phyloP scores from a whole-genome alignment of 2,113 vertebrate species.

The Hippocampus guttulatus region DNA sequence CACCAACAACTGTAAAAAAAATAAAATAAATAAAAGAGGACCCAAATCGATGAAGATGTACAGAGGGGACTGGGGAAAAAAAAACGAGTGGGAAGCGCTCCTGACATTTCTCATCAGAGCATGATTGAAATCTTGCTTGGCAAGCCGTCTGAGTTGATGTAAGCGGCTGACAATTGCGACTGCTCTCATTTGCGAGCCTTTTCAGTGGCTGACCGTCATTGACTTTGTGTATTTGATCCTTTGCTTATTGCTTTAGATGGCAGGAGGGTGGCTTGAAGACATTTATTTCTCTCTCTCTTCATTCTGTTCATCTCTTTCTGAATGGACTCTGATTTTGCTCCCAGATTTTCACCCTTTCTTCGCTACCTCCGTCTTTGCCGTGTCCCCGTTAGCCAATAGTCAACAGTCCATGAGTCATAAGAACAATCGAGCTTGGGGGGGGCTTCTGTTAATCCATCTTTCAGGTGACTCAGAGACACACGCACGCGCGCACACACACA shows the following conservation, averaged over 20 bases:
- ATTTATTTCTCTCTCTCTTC: constrained; percentile 11
- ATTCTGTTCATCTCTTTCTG: constrained; percentile 3
- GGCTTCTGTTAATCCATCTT: constrained; percentile 53
- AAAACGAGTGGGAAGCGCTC: constrained; percentile 36
- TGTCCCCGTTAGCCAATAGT: constrained; percentile 54
- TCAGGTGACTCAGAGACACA: constrained; percentile 15
- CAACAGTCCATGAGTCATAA: constrained; percentile 56
- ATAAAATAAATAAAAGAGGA: no score
- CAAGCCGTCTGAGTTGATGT: constrained; percentile 34
- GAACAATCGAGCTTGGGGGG: constrained; percentile 42
- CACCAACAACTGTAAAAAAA: constrained; percentile 40
- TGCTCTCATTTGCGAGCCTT: constrained; percentile 28
- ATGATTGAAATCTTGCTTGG: constrained; percentile 58
- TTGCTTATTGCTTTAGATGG: constrained; percentile 40
- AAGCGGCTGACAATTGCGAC: constrained; percentile 54
- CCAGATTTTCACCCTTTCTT: background rate
- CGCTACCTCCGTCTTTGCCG: constrained; percentile 17
- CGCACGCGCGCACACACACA: constrained; percentile 15
- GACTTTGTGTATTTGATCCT: constrained; percentile 43
- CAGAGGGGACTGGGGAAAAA: constrained; percentile 12
- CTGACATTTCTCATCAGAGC: constrained; percentile 40
- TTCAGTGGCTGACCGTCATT: constrained; percentile 33
- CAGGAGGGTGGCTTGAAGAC: constrained; percentile 29
- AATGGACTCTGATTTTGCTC: constrained; percentile 12
- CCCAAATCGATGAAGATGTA: constrained; percentile 22